Percentiles rank a stretch among this genome's conserved stretches.
Evolutionary conservation across 1,140 invertebrate genomes (phyloP).

Genomic region (Polypedilum pembai): DNA sequence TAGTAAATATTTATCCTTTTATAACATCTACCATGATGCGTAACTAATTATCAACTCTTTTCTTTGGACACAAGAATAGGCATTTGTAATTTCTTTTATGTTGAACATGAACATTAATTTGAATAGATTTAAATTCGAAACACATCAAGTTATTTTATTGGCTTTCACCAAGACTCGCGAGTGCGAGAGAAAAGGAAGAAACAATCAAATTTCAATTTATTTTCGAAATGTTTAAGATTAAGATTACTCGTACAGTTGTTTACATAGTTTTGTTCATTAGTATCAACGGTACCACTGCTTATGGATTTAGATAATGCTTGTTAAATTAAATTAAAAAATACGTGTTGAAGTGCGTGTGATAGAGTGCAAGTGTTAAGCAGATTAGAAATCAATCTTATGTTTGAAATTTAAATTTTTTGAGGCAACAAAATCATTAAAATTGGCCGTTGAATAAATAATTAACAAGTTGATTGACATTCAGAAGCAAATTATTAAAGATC

Average conservation of each 20-base stretch:
- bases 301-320: too few relatives aligned
- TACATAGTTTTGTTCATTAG: background rate
- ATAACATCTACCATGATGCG: conserved; percentile 11
- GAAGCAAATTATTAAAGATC: too few relatives aligned
- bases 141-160: too few relatives aligned
- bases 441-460: too few relatives aligned
- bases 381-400: too few relatives aligned
- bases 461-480: too few relatives aligned
- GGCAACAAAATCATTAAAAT: too few relatives aligned
- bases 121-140: background rate
- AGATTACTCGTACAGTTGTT: too few relatives aligned
- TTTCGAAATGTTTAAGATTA: background rate
- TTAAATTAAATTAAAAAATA: too few relatives aligned
- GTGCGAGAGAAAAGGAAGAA: background rate
- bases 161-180: background rate
- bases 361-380: too few relatives aligned
- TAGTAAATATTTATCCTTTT: conserved; percentile 26
- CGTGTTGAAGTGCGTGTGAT: too few relatives aligned
- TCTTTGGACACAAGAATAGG: background rate
- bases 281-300: background rate
- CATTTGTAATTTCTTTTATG: background rate
- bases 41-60: background rate
- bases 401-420: too few relatives aligned
- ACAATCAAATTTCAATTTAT: background rate
- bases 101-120: conserved; percentile 2